Conservation (phyloP, 2,113 vertebrate species). For the Ammodytes marinus region DNA sequence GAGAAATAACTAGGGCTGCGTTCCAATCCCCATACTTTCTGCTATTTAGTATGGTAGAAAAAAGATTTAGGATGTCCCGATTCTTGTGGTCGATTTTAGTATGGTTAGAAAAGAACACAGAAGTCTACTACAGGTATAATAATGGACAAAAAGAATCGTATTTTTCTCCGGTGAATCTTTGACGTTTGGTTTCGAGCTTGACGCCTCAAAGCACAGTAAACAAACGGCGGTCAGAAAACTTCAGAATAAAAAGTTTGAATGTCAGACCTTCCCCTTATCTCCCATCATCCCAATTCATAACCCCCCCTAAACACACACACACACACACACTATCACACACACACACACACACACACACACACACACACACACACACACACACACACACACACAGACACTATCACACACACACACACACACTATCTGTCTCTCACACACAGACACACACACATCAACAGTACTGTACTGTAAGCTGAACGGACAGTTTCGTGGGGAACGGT, state of each 20-base stretch:
- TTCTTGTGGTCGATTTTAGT: too few relatives aligned
- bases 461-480: constrained; percentile 45
- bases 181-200: constrained; percentile 14
- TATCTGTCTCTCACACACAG: too few relatives aligned
- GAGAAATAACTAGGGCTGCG: not conserved
- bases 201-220: constrained; percentile 16
- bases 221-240: not conserved
- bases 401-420: too few relatives aligned
- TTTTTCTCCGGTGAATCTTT: not conserved
- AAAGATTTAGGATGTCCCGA: too few relatives aligned
- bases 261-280: not conserved
- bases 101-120: too few relatives aligned
- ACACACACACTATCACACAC: too few relatives aligned
- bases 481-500: not conserved
- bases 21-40: too few relatives aligned
- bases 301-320: not conserved
- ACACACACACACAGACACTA: too few relatives aligned
- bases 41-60: too few relatives aligned
- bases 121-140: too few relatives aligned
- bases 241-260: constrained; percentile 38
- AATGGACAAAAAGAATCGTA: too few relatives aligned
- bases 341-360: too few relatives aligned
- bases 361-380: constrained; percentile 3
- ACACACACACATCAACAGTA: constrained; percentile 54
- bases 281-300: not conserved